Percentiles rank a stretch among this genome's conserved stretches.
Conservation (phyloP, 2,888 invertebrate species). For the Melanophora roralis region DNA sequence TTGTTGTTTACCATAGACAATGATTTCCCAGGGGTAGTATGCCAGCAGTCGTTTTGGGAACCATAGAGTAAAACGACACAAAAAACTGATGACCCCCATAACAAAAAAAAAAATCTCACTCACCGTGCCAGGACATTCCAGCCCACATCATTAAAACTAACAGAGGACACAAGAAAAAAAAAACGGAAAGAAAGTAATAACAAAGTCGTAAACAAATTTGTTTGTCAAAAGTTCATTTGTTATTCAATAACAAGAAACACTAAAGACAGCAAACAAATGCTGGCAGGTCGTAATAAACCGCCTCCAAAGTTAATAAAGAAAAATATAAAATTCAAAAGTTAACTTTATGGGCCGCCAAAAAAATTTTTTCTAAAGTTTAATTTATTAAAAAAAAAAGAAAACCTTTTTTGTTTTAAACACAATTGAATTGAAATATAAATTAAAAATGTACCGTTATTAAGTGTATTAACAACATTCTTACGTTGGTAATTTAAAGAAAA, state of each 20-base stretch:
- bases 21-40: constrained; percentile 62
- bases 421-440: neutral
- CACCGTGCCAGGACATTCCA: constrained; percentile 15
- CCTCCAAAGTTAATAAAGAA: constrained; percentile 1
- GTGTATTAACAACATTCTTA: neutral
- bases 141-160: constrained; percentile 34
- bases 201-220: constrained; percentile 49
- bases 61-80: constrained; percentile 54
- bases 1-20: constrained; percentile 61
- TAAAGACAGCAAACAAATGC: constrained; percentile 3
- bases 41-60: constrained; percentile 62
- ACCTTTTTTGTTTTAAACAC: neutral
- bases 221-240: constrained; percentile 52
- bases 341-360: constrained; percentile 2
- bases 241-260: constrained; percentile 33
- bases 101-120: constrained; percentile 55
- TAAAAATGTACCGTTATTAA: neutral
- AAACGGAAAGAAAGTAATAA: no score
- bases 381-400: neutral
- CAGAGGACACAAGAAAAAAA: neutral
- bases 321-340: constrained; percentile 22
- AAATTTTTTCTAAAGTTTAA: neutral
- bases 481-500: neutral
- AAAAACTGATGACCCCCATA: constrained; percentile 53
- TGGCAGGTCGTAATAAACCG: neutral